Conservation (phyloP, 2,113 vertebrate species). For the Brachionichthys hirsutus region DNA sequence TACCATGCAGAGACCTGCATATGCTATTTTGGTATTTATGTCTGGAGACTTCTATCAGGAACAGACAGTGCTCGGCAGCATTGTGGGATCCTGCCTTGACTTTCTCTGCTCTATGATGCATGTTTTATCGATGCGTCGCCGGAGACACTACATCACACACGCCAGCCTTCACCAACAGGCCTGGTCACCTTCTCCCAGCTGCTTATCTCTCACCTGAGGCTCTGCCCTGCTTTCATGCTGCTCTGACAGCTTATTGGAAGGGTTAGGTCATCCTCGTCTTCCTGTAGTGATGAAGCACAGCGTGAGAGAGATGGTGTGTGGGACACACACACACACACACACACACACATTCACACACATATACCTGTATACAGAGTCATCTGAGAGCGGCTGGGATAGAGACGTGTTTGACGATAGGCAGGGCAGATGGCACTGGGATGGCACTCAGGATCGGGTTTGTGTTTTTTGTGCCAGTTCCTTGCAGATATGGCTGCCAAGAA, state of each 20-base stretch:
- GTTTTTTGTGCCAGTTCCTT: conserved; percentile 4
- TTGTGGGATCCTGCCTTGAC: conserved; percentile 42
- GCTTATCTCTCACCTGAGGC: conserved; percentile 22
- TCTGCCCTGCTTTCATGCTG: conserved; percentile 11
- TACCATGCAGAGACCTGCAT: conserved; percentile 16
- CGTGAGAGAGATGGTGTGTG: conserved; percentile 18
- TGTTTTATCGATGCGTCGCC: conserved; percentile 50
- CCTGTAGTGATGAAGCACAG: conserved; percentile 16
- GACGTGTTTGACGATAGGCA: conserved; percentile 45
- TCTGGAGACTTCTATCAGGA: conserved; percentile 62
- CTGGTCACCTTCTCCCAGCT: conserved; percentile 35
- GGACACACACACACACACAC: conserved; percentile 21
- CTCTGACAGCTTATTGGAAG: conserved; percentile 35
- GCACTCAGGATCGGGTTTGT: conserved; percentile 23
- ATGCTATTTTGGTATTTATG: conserved; percentile 64
- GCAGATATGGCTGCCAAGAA: conserved; percentile 37
- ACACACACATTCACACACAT: conserved; percentile 22
- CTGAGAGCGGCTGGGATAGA: conserved; percentile 28
- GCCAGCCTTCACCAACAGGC: conserved; percentile 1
- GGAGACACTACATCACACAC: conserved; percentile 48
- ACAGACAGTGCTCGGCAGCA: conserved; percentile 55
- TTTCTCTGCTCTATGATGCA: conserved; percentile 8
- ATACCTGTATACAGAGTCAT: conserved; percentile 37
- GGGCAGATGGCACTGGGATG: conserved; percentile 58
- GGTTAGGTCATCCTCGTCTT: conserved; percentile 41